Percentiles rank a stretch among this genome's conserved stretches.
Evolutionary conservation across 2,888 invertebrate genomes (phyloP).

Genomic region (Buathra laborator): DNA sequence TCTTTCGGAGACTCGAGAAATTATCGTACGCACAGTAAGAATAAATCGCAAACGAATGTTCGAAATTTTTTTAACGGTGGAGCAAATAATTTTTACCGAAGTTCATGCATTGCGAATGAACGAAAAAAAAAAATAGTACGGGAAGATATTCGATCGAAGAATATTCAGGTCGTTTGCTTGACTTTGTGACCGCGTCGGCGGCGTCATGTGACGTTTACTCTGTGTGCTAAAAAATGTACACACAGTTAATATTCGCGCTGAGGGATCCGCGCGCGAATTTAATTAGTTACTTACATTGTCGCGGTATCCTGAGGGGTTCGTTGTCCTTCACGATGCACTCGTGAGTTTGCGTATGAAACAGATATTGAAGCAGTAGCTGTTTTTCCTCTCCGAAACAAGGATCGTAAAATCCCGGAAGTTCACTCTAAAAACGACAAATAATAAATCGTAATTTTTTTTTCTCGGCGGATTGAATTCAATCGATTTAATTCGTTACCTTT

Average conservation of each 20-base stretch:
- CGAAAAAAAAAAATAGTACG: conserved; percentile 51
- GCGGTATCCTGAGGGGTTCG: conserved; percentile 93
- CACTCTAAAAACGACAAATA: conserved; percentile 89
- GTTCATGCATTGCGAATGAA: conserved; percentile 64
- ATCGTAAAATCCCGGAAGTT: conserved; percentile 98
- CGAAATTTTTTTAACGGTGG: conserved; percentile 11
- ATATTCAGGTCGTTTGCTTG: conserved; percentile 63
- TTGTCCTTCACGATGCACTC: conserved; percentile 92
- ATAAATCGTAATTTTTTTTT: background rate
- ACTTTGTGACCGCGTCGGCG: conserved; percentile 64
- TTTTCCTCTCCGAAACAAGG: conserved; percentile 97
- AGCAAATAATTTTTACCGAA: conserved; percentile 13
- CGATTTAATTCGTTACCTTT: conserved; percentile 88
- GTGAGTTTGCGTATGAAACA: conserved; percentile 92
- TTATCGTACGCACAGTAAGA: conserved; percentile 69
- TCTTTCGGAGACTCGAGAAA: conserved; percentile 55
- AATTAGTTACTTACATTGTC: conserved; percentile 87
- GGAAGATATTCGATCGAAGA: conserved; percentile 62
- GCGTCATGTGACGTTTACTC: conserved; percentile 85
- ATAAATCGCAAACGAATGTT: conserved; percentile 71
- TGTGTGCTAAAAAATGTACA: conserved; percentile 81
- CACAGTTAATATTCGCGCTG: conserved; percentile 33
- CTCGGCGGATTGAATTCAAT: background rate
- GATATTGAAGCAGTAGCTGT: conserved; percentile 93
- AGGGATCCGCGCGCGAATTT: conserved; percentile 2